These are phyloP conservation scores for Oenanthe melanoleuca DNA, from an alignment of 2,113 vertebrate species.

Conservation along the genomic window DNA sequence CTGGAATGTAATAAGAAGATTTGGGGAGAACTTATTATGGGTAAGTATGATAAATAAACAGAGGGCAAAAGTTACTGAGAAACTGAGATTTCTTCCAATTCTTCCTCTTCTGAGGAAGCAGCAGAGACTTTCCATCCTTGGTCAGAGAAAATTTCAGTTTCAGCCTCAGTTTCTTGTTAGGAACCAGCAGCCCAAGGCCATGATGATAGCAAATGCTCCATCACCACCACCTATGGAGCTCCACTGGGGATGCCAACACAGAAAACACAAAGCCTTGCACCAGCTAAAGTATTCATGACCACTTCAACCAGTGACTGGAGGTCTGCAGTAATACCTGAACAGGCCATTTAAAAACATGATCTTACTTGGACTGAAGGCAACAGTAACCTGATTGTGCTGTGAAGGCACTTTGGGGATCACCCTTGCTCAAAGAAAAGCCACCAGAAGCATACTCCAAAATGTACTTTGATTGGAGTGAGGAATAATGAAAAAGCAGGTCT, in stretches of 20 bases:
- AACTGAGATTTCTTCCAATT: background rate
- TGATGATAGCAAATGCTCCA: background rate
- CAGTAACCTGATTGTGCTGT: background rate
- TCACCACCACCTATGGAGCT: background rate
- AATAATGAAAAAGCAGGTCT: background rate
- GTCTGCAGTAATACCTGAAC: background rate
- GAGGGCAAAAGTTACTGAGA: background rate
- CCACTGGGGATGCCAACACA: background rate
- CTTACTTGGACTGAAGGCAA: background rate
- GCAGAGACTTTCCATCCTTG: background rate
- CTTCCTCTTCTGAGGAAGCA: background rate
- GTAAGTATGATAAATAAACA: background rate
- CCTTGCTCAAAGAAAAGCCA: background rate
- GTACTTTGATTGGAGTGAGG: background rate
- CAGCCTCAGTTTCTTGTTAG: background rate
- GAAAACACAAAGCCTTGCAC: background rate
- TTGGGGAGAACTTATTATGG: background rate
- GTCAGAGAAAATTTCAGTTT: background rate
- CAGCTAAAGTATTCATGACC: background rate
- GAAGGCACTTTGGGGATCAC: background rate
- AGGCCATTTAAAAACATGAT: background rate
- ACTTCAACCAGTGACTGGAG: background rate
- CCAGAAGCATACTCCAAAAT: background rate
- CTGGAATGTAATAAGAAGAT: background rate
- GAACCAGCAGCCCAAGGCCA: background rate